Base-by-base conservation (phyloP, 2,113 vertebrate genomes). In the Apteryx owenii region DNA sequence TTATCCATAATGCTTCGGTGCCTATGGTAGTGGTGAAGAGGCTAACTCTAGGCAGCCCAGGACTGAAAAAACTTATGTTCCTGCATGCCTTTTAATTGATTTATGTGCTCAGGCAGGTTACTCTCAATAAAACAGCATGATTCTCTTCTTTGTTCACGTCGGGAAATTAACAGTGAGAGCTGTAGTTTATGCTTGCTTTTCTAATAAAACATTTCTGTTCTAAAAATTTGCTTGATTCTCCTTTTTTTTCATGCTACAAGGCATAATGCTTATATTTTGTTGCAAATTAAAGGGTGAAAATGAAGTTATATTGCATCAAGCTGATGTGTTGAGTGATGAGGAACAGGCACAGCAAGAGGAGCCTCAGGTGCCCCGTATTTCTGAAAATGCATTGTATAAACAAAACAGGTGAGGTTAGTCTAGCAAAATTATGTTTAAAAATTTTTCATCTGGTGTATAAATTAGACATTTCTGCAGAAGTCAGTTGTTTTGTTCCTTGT, bases 371-470 rank as follows among this genome's bases (percentile, higher is more conserved):
- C 79, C 95, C 33, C 72, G 51, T 82, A 38, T 56, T 71, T 90
- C 72, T 92, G 93, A 76, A 89, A 88, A 85, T 18, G 9, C 66
- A 28, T 4, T 95, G 65, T 44, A 61, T 95, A 95, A 95, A 71
- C 71, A 87, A 76, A 97, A 40, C 84, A 97, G 97, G 98, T 98
- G 40, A 96, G 97, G 33, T 77, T 92, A 31, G 78, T 94, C 95
- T 36, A 65, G 78, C 65, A 88, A 94, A 94, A 38, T 33, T 9
- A 8, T 2, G 4, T 77, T 58, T 92, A 20, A 64, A 80, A 78
- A 65, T 5, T 21, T 86, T 94, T 61, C 5, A 2, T 68, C 5
- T 81, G 12, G 8, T 90, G 2, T 31, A 12, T 85, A 40, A 46
- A 56, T 83, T 12, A 81, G 21, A 78, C 26, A 80, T 5, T 5